Base-by-base conservation (phyloP, 2,888 invertebrate species). In the Lasioglossum pauxillum region DNA sequence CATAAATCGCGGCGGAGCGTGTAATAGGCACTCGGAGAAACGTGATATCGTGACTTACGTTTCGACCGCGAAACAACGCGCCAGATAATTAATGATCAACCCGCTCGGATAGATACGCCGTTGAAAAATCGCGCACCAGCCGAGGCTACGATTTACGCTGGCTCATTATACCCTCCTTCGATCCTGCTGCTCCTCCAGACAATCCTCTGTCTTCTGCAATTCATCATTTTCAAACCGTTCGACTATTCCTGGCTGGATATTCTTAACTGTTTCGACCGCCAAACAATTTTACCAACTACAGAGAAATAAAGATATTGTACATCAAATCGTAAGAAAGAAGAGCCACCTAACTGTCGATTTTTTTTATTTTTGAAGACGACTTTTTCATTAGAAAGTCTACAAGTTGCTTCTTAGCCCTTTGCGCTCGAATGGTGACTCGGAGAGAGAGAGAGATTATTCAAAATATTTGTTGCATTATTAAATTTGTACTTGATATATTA, bases 31-130 rank as follows among this genome's bases (percentile, higher is more conserved):
- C 69, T 85, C 67, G 80, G 57, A 80, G 74, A 46, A 67, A 53
- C 78, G 83, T 80, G 83, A 82, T 87, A 83, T 84, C 87, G 87
- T 84, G 87, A 86, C 87, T 87, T 84, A 87, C 83, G 87, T 84
- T 84, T 87, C 87, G 81, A 78, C 79, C 75, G 77, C 75, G 79
- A 79, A 87, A 86, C 80, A 82, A 84, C 44, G 76, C 74, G 78
- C 35, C 64, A 83, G 81, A 84, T 87, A 87, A 87, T 87, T 87
- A 87, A 87, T 87, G 86, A 86, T 84, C 74, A 27, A 75, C 72
- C 74, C 77, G 71, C 67, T 74, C 69, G 75, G 83, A 78, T 85
- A 86, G 87, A 87, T 87, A 87, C 79, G 87, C 79, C 74, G 83
- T 27, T 87, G 87, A 87, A 87, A 87, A 87, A 87, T 87, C 87